Conservation (phyloP, 1,140 invertebrate species). For the Drosophila orosa region DNA sequence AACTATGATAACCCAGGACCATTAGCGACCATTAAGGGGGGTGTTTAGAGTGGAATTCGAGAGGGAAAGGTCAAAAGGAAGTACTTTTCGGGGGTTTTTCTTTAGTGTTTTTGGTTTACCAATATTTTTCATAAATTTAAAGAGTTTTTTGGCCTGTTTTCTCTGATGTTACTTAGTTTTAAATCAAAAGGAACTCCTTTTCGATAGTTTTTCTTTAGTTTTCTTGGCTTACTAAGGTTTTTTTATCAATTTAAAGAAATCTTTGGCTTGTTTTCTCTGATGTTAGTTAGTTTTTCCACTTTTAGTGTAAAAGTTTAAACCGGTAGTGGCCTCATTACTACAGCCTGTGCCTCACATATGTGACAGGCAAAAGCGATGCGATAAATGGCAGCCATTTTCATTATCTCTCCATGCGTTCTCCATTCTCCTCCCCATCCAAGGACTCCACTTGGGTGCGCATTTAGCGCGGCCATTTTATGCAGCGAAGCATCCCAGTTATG, state of each 20-base stretch:
- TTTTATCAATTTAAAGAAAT: neutral
- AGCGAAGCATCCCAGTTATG: slow-evolving; percentile 49
- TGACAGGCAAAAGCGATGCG: slow-evolving; percentile 28
- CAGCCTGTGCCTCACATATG: slow-evolving; percentile 19
- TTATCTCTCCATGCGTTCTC: slow-evolving; percentile 53
- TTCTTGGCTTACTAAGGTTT: neutral
- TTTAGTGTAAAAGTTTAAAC: slow-evolving; percentile 5
- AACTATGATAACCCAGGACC: slow-evolving; percentile 18
- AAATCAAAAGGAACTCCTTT: neutral
- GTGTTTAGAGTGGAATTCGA: neutral
- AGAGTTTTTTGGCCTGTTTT: neutral
- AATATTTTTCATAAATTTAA: neutral
- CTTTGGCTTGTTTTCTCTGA: neutral
- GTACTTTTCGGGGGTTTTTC: neutral
- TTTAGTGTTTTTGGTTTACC: no score
- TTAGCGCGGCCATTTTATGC: slow-evolving; percentile 68
- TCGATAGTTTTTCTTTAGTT: neutral
- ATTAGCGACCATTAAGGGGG: slow-evolving; percentile 8
- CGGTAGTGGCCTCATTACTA: slow-evolving; percentile 17
- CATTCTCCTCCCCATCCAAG: neutral
- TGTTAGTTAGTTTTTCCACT: slow-evolving; percentile 6
- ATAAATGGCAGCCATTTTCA: slow-evolving; percentile 67
- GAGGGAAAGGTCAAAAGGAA: neutral
- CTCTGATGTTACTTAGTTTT: slow-evolving; percentile 3
- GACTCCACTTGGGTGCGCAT: slow-evolving; percentile 53